A percentile compares a stretch with the other conserved stretches of the same genome.
Evolutionary conservation across 2,113 vertebrate genomes (phyloP).

Genomic region (Rhineura floridana): DNA sequence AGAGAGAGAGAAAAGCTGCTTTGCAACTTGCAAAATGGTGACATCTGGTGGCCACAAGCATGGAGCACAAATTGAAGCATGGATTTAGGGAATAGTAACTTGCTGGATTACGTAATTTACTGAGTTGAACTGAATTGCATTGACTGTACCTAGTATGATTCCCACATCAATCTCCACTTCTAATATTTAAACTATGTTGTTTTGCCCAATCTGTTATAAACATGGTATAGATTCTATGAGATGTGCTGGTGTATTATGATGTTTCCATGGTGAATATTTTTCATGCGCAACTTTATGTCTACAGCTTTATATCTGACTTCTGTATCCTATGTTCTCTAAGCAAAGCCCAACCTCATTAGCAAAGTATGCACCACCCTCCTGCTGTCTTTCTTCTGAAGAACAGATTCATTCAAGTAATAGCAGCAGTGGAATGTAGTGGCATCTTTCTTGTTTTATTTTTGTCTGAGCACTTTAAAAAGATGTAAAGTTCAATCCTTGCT

Average conservation of each 20-base stretch:
- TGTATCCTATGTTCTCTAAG: background rate
- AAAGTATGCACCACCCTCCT: background rate
- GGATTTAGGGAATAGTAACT: background rate
- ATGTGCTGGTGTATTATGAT: background rate
- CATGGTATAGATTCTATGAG: background rate
- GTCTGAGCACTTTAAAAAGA: background rate
- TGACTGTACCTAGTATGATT: background rate
- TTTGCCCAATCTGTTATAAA: background rate
- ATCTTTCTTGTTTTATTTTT: background rate
- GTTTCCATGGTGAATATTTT: background rate
- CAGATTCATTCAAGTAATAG: background rate
- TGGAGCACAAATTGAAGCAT: background rate
- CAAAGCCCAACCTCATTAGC: background rate
- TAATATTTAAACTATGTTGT: background rate
- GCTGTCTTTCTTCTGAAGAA: background rate
- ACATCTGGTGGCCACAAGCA: slow-evolving; percentile 67
- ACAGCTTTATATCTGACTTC: background rate
- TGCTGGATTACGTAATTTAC: background rate
- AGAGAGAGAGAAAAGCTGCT: rapidly evolving
- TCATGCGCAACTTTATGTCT: background rate
- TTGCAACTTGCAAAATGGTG: slow-evolving; percentile 31
- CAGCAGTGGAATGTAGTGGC: background rate
- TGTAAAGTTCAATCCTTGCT: background rate
- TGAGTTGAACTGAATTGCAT: background rate
- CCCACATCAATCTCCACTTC: background rate